Conservation (phyloP, 2,113 vertebrate species). For the Alexandromys fortis region DNA sequence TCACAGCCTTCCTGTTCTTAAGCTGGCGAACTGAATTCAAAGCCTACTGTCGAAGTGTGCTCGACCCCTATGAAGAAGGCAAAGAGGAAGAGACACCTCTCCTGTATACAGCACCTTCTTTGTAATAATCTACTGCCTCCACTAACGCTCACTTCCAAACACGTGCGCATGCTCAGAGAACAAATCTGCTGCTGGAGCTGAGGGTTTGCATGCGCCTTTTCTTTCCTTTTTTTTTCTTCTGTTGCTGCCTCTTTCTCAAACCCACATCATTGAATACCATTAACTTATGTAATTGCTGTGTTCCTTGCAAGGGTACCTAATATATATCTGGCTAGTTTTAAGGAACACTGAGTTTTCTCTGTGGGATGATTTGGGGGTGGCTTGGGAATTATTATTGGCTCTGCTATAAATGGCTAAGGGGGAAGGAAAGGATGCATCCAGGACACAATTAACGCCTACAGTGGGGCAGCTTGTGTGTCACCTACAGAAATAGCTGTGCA, state of each 20-base stretch:
- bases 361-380: conserved; percentile 78
- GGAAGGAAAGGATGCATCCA: not conserved
- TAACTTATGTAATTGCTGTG: conserved; percentile 67
- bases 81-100: not conserved
- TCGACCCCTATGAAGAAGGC: not conserved
- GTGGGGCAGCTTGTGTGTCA: not conserved
- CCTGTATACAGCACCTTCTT: not conserved
- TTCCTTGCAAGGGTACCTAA: conserved; percentile 50
- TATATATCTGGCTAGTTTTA: conserved; percentile 76
- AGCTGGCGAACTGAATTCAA: not conserved
- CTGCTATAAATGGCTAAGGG: conserved; percentile 72
- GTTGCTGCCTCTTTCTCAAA: not conserved
- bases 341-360: conserved; percentile 74
- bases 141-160: not conserved
- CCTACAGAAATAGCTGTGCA: not conserved
- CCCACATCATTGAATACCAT: conserved; percentile 56
- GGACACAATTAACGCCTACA: conserved; percentile 17
- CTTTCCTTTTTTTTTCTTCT: not conserved
- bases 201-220: not conserved
- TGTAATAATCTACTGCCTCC: not conserved
- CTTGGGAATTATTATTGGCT: conserved; percentile 75
- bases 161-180: rapidly evolving
- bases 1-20: not conserved
- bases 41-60: not conserved
- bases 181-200: not conserved